Evolutionary conservation across 37 sponge, comb jelly and placozoan species (phyloP), one percentile per base, ranked within the genome.

Genomic region (Chondrosia reniformis): DNA sequence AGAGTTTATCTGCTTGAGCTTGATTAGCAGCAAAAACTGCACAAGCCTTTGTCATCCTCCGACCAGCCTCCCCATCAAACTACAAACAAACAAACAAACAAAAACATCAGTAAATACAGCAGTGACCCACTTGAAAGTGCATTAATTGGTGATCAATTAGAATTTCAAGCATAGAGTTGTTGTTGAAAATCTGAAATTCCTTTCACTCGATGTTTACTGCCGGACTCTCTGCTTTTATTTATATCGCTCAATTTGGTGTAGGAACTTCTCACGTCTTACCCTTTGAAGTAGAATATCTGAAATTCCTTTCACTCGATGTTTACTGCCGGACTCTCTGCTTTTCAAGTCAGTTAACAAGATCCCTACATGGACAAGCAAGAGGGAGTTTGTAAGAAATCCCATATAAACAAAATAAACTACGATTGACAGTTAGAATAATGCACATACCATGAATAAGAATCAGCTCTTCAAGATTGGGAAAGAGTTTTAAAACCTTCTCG

Each of bases 21-120:
- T 90, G 91, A 58, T 90, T 90, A 38, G 91, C 79, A 30, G 91
- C 86, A 83, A 85, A 90, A 76, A 86, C 75, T 1, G 91, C 77
- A 57, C 86, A 90, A 2, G 91, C 86, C 0, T 90, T 78, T 1
- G 79, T 79, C 55, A 90, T 43, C 55, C 79, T 79, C 80, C 85
- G 80, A 28, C 91, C 86, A 82, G 86, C 84, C 0, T 59, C 55
- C 0, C 84, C 91, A 59, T 85, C 80, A 75, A 90, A 90, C 91
- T 90, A 63, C 22, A 56, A 25, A 27, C 25, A 61, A 22, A 22
- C 8, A 15, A 49, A 49, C 10, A 19, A 49, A 49, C 52, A n/a
- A n/a, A n/a, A n/a, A n/a, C n/a, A n/a, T n/a, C n/a, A n/a, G n/a
- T n/a, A n/a, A n/a, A n/a, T n/a, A n/a, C n/a, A n/a, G n/a, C n/a